Evolutionary conservation across 2,113 vertebrate genomes (phyloP).

Genomic region (Bujurquina vittata): DNA sequence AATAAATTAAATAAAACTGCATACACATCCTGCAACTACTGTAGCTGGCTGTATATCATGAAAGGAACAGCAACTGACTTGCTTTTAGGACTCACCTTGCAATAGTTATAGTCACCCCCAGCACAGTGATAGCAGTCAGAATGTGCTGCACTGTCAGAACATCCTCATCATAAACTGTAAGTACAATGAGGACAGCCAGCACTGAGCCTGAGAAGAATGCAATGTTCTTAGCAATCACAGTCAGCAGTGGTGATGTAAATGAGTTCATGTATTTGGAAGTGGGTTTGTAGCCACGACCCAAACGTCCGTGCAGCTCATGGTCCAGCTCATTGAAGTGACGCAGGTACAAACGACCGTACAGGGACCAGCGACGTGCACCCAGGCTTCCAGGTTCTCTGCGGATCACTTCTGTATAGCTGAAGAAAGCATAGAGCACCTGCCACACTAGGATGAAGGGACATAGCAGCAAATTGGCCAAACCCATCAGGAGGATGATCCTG

Average conservation of each 20-base stretch:
- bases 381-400: slow-evolving; percentile 95
- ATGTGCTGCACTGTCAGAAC: slow-evolving; percentile 96
- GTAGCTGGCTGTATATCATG: not conserved
- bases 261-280: slow-evolving; percentile 99
- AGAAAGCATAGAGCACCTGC: slow-evolving; percentile 99
- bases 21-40: not conserved
- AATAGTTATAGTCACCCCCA: slow-evolving; percentile 92
- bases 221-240: slow-evolving; percentile 93
- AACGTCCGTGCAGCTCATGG: slow-evolving; percentile 92
- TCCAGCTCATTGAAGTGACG: slow-evolving; percentile 98
- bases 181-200: slow-evolving; percentile 94
- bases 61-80: not conserved
- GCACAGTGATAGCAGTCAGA: slow-evolving; percentile 93
- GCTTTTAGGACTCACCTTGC: slow-evolving; percentile 85
- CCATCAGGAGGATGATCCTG: slow-evolving; percentile 94
- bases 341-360: slow-evolving; percentile 93
- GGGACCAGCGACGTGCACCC: slow-evolving; percentile 96
- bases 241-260: slow-evolving; percentile 93
- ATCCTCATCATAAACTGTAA: slow-evolving; percentile 97
- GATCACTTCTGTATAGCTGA: slow-evolving; percentile 97
- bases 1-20: too few species aligned
- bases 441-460: slow-evolving; percentile 97
- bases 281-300: slow-evolving; percentile 95
- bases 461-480: slow-evolving; percentile 95
- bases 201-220: slow-evolving; percentile 98